Conservation (phyloP, 2,113 vertebrate species). For the Willisornis vidua region DNA sequence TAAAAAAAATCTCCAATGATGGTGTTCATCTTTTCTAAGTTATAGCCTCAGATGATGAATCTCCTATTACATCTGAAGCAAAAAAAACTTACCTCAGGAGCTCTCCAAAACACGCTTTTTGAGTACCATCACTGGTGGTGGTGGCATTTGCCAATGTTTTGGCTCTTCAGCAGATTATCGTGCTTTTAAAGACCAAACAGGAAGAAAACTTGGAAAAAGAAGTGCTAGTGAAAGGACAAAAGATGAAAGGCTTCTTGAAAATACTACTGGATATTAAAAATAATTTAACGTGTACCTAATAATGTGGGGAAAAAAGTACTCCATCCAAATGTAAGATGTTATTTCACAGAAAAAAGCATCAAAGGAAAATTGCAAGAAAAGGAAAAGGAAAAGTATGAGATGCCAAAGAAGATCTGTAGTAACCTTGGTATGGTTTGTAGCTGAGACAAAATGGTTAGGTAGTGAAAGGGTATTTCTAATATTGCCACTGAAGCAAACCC, state of each 20-base stretch:
- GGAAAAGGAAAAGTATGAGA: neutral
- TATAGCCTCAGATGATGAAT: neutral
- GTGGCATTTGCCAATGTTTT: neutral
- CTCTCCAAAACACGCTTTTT: neutral
- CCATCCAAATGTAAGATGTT: neutral
- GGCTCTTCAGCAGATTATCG: neutral
- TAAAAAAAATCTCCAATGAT: neutral
- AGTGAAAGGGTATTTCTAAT: neutral
- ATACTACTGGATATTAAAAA: neutral
- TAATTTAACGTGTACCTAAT: neutral
- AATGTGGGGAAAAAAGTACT: neutral
- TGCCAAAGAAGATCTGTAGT: neutral
- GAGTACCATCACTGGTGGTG: neutral
- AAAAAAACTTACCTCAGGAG: neutral
- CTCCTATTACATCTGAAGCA: neutral
- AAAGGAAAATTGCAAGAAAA: neutral
- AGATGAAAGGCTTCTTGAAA: neutral
- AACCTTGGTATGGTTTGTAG: neutral
- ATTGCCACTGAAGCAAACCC: neutral
- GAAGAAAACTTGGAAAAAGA: neutral
- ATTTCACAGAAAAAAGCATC: neutral
- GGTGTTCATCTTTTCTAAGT: neutral
- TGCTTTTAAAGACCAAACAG: neutral
- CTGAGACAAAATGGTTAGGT: neutral
- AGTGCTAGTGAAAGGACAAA: neutral